Percentiles rank a stretch among this genome's conserved stretches.
Evolutionary conservation across 2,113 vertebrate species (phyloP).

Genomic region (Heteronetta atricapilla): DNA sequence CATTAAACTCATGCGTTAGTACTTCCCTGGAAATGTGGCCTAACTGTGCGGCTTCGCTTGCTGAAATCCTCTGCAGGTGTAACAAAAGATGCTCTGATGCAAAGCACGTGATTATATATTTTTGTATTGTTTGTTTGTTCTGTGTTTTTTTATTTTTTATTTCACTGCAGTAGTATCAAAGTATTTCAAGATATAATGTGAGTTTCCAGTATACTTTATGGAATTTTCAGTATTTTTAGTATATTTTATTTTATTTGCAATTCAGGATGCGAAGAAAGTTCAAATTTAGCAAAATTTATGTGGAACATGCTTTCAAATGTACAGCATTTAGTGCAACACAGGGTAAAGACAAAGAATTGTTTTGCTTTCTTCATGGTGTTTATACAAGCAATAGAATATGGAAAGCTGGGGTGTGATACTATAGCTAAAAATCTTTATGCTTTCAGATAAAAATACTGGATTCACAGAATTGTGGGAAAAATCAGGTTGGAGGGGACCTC

Average conservation of each 20-base stretch:
- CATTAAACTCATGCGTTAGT: not conserved
- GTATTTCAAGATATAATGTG: not conserved
- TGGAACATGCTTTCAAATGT: not conserved
- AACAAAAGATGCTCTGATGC: not conserved
- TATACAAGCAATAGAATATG: not conserved
- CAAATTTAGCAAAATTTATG: not conserved
- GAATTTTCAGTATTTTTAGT: not conserved
- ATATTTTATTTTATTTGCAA: not conserved
- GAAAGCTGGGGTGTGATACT: not conserved
- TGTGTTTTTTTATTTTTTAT: too few species aligned
- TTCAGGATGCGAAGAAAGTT: not conserved
- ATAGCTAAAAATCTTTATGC: not conserved
- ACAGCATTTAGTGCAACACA: not conserved
- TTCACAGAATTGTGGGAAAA: not conserved
- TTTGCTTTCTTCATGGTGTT: not conserved
- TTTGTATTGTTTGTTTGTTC: too few species aligned
- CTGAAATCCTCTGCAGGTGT: not conserved
- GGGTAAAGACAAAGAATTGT: not conserved
- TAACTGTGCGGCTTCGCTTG: not conserved
- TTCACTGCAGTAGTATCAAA: not conserved
- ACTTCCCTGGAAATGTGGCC: not conserved
- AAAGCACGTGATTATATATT: not conserved
- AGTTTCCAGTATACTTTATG: not conserved
- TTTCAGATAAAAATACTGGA: not conserved
- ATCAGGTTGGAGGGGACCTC: not conserved